phyloP scores from a whole-genome alignment of 2,113 vertebrate species.

The Benitochromis conjunctus region DNA sequence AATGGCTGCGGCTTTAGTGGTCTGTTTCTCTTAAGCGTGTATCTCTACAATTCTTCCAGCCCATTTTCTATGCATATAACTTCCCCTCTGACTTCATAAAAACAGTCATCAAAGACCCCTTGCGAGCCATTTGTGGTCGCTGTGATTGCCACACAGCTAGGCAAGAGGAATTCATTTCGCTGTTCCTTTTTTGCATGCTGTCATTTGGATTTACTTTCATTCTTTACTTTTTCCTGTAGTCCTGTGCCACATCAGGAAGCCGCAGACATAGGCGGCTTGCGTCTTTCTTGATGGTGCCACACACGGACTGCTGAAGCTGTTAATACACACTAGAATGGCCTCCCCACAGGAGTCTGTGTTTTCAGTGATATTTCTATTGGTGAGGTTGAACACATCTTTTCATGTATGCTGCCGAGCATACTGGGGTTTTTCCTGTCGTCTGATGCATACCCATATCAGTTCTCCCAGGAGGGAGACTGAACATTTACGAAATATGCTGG shows the following conservation, averaged over 20 bases:
- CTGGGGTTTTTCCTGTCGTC: background rate
- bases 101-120: constrained; percentile 29
- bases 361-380: background rate
- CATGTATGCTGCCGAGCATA: background rate
- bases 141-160: constrained; percentile 6
- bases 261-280: background rate
- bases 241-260: background rate
- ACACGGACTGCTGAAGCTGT: background rate
- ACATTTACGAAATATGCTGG: background rate
- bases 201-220: constrained; percentile 20
- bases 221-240: background rate
- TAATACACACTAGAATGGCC: background rate
- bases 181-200: constrained; percentile 8
- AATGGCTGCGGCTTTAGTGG: background rate
- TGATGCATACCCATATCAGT: background rate
- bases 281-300: background rate
- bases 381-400: background rate
- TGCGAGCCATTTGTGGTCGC: background rate
- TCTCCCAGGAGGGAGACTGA: background rate
- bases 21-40: background rate
- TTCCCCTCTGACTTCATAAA: background rate
- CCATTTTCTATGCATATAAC: background rate
- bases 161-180: constrained; percentile 6
- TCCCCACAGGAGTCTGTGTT: background rate
- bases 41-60: background rate